A percentile compares a stretch with the other conserved stretches of the same genome.
These are phyloP conservation scores for Pygocentrus nattereri DNA, from an alignment of 2,797 vertebrate species.

Conservation along the genomic window DNA sequence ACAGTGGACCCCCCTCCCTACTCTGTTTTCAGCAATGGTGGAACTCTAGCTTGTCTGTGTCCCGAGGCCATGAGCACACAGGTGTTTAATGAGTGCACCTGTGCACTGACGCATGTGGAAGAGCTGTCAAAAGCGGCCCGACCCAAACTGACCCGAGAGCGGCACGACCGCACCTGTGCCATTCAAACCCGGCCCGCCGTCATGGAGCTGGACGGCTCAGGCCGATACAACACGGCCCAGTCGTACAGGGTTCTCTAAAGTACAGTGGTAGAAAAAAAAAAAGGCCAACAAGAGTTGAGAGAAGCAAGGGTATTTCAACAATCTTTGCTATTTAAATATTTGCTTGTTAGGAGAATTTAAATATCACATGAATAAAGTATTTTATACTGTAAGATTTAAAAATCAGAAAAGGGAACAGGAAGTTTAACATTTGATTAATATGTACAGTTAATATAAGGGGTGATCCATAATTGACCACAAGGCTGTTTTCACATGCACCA, in stretches of 20 bases:
- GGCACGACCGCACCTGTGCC: slow-evolving; percentile 77
- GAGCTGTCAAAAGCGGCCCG: slow-evolving; percentile 73
- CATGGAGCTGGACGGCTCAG: slow-evolving; percentile 36
- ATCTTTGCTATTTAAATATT: neutral
- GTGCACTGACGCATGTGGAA: slow-evolving; percentile 53
- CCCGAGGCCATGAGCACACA: slow-evolving; percentile 70
- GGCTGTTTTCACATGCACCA: too few species aligned
- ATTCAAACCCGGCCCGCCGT: slow-evolving; percentile 61
- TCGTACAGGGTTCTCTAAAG: slow-evolving; percentile 21
- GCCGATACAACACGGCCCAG: slow-evolving; percentile 25
- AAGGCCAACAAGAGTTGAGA: neutral
- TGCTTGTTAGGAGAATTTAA: neutral
- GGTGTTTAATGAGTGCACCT: slow-evolving; percentile 69
- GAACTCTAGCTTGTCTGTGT: slow-evolving; percentile 76
- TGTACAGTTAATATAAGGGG: neutral
- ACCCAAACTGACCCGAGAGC: slow-evolving; percentile 71
- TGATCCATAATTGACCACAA: too few species aligned
- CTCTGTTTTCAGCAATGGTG: slow-evolving; percentile 60
- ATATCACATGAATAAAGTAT: neutral
- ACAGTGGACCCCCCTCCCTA: slow-evolving; percentile 30
- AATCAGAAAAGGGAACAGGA: neutral
- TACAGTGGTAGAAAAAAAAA: slow-evolving; percentile 28
- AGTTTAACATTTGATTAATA: neutral
- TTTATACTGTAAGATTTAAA: too few species aligned
- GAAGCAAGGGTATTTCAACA: neutral